Conservation (phyloP, 2,797 vertebrate genomes). For the Threskiornis aethiopicus region DNA sequence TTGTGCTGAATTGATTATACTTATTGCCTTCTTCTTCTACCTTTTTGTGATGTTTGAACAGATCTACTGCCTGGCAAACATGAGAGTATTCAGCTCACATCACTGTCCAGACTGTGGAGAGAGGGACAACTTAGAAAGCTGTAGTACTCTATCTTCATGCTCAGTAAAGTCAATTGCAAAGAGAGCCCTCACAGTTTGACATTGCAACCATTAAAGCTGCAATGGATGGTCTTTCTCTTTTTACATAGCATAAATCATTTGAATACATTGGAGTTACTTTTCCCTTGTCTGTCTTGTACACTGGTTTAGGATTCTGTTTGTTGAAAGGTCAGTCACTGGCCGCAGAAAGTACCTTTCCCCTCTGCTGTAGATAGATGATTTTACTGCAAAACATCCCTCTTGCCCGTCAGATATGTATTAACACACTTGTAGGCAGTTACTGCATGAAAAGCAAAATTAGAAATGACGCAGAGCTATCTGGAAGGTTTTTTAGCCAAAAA, state of each 20-base stretch:
- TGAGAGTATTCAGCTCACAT: background rate
- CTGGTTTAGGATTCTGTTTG: background rate
- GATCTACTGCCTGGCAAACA: background rate
- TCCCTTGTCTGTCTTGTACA: background rate
- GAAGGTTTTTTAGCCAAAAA: background rate
- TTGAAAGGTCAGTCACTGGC: background rate
- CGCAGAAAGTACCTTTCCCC: background rate
- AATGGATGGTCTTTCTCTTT: background rate
- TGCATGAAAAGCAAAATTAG: background rate
- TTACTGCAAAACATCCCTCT: conserved; percentile 5
- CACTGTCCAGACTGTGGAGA: background rate
- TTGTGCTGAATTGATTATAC: background rate
- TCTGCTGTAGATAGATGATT: background rate
- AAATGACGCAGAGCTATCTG: background rate
- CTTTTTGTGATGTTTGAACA: background rate
- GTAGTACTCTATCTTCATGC: background rate
- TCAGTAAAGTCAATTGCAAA: background rate
- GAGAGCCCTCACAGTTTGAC: background rate
- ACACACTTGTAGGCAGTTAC: background rate
- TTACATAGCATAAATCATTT: background rate
- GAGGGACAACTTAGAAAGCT: background rate
- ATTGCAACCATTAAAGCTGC: background rate
- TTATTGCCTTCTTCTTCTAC: background rate
- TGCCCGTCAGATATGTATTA: background rate
- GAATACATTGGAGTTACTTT: background rate